These are phyloP conservation scores for Columbina picui DNA, from an alignment of 2,113 vertebrate genomes.

Conservation along the genomic window DNA sequence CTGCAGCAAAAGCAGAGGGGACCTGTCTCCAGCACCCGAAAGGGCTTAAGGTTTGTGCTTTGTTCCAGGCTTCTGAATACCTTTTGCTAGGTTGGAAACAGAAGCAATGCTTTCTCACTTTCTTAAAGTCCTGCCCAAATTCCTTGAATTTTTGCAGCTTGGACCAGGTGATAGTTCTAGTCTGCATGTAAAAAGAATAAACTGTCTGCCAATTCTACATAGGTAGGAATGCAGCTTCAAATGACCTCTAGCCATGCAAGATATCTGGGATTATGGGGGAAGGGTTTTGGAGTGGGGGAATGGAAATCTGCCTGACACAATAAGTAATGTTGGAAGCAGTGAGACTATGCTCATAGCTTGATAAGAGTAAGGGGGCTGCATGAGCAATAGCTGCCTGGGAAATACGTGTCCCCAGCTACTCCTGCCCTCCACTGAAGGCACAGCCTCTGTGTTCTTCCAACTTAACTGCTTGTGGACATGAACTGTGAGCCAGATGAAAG, in stretches of 20 bases:
- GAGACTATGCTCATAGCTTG: not conserved
- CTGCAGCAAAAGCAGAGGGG: not conserved
- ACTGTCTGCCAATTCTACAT: not conserved
- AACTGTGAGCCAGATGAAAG: not conserved
- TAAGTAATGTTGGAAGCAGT: not conserved
- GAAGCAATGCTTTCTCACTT: not conserved
- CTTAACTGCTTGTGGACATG: not conserved
- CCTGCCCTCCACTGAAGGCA: not conserved
- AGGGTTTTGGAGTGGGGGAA: not conserved
- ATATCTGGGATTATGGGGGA: not conserved
- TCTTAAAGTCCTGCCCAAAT: conserved; percentile 34
- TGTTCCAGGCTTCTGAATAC: not conserved
- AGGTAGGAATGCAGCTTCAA: conserved; percentile 7
- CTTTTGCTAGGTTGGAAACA: not conserved
- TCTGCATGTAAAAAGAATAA: conserved; percentile 48
- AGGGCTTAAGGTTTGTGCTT: not conserved
- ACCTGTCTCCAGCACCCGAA: not conserved
- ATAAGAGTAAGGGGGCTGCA: not conserved
- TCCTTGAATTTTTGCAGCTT: conserved; percentile 40
- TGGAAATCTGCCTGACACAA: not conserved
- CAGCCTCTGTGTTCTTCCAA: not conserved
- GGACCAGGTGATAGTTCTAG: conserved; percentile 29
- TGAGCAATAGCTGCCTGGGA: not conserved
- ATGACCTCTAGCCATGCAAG: not conserved
- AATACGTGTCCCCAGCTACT: not conserved